A percentile compares a stretch with the other conserved stretches of the same genome.
Conservation (phyloP, 2,888 invertebrate genomes). For the Caenorhabditis angaria region DNA sequence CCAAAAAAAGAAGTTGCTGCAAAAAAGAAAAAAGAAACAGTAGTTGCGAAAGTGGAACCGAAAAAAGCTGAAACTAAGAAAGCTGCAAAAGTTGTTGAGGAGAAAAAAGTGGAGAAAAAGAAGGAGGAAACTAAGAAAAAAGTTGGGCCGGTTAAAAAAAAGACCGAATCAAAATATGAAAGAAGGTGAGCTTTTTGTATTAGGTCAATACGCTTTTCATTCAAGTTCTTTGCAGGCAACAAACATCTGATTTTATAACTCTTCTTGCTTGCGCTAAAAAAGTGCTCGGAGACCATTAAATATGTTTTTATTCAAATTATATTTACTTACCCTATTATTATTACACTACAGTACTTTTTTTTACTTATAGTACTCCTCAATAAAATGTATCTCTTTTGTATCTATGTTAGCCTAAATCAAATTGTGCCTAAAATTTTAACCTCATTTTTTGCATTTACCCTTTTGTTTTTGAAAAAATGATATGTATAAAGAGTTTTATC, state of each 20-base stretch:
- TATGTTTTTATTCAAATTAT: not conserved
- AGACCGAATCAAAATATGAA: not conserved
- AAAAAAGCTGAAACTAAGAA: not conserved
- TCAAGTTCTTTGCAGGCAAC: not conserved
- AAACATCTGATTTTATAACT: slow-evolving; percentile 40
- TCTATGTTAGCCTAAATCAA: slow-evolving; percentile 1
- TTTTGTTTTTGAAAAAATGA: not conserved
- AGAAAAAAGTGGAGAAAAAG: not conserved
- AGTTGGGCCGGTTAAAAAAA: not conserved
- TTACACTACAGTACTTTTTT: not conserved
- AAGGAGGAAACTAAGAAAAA: not conserved
- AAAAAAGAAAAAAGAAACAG: not conserved
- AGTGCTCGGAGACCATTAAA: slow-evolving; percentile 34
- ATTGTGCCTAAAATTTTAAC: not conserved
- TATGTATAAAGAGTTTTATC: not conserved
- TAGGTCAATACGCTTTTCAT: not conserved
- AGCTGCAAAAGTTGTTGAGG: not conserved
- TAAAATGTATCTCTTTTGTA: slow-evolving; percentile 2
- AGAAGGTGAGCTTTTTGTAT: not conserved
- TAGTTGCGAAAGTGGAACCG: not conserved
- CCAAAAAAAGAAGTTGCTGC: not conserved
- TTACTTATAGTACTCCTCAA: not conserved
- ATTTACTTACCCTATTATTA: not conserved
- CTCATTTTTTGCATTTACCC: not conserved
- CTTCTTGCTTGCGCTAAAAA: slow-evolving; percentile 56